Evolutionary conservation across 2,797 vertebrate genomes (phyloP).

Genomic region (Diceros bicornis): DNA sequence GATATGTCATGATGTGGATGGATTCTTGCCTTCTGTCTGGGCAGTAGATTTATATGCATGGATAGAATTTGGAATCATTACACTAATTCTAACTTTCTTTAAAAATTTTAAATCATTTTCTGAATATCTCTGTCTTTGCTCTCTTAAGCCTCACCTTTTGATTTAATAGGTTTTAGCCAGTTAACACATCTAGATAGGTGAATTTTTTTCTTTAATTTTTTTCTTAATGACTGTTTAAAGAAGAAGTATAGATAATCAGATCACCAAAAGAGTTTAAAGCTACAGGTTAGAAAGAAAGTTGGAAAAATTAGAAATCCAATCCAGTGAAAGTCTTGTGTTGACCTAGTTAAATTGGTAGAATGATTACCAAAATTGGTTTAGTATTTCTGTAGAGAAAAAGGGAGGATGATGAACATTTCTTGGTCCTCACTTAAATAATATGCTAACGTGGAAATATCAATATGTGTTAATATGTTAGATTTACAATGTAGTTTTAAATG

Average conservation of each 20-base stretch:
- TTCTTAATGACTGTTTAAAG: neutral
- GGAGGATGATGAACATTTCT: neutral
- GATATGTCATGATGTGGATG: neutral
- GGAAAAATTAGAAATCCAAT: slow-evolving; percentile 41
- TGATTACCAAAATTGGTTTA: slow-evolving; percentile 8
- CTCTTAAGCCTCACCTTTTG: slow-evolving; percentile 26
- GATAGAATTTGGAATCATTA: slow-evolving; percentile 12
- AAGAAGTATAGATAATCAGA: neutral
- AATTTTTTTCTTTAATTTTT: slow-evolving; percentile 36
- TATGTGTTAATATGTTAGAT: slow-evolving; percentile 3
- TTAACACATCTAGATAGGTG: slow-evolving; percentile 1
- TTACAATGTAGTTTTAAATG: slow-evolving; percentile 22
- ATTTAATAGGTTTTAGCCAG: neutral
- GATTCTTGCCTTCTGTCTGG: neutral
- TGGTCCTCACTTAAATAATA: neutral
- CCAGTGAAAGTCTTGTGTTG: slow-evolving; percentile 30
- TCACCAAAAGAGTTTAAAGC: neutral
- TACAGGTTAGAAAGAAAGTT: slow-evolving; percentile 44
- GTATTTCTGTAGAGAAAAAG: slow-evolving; percentile 15
- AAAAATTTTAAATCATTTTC: neutral
- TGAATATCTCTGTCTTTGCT: neutral
- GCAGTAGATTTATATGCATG: slow-evolving; percentile 6
- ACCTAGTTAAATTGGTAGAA: neutral
- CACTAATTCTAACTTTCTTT: neutral
- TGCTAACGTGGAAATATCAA: neutral